A percentile compares a stretch with the other conserved stretches of the same genome.
Conservation (phyloP, 2,888 invertebrate genomes). For the Nesidiocoris tenuis region DNA sequence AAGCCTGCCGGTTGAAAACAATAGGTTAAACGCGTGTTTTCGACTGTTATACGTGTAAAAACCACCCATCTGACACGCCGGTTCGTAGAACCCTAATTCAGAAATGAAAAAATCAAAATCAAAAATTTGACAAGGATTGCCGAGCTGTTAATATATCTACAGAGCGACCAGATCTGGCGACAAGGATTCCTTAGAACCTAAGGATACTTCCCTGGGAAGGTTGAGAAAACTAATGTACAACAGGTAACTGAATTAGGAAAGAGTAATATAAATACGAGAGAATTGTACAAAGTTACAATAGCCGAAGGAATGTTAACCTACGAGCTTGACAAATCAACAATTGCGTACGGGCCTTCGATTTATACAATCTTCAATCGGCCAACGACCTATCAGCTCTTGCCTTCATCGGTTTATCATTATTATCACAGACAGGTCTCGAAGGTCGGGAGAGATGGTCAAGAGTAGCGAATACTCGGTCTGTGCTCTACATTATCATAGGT, state of each 20-base stretch:
- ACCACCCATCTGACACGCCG: too few species aligned
- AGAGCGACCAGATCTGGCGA: background rate
- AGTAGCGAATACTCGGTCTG: constrained; percentile 25
- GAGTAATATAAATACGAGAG: background rate
- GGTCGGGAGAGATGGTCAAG: constrained; percentile 10
- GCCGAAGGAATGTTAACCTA: background rate
- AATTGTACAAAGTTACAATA: background rate
- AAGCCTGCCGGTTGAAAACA: too few species aligned
- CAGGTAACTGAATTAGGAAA: background rate
- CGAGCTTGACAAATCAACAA: background rate
- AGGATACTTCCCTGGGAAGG: background rate
- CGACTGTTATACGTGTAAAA: too few species aligned
- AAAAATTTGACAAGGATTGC: too few species aligned
- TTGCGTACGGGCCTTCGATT: too few species aligned
- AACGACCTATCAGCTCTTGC: background rate
- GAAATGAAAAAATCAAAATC: too few species aligned
- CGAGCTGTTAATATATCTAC: too few species aligned
- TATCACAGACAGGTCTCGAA: background rate
- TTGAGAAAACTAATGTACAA: background rate
- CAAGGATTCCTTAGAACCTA: background rate
- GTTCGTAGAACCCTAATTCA: too few species aligned
- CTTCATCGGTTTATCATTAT: background rate
- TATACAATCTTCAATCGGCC: background rate
- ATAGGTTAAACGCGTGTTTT: too few species aligned
- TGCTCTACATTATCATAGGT: constrained; percentile 45